A percentile compares a stretch with the other conserved stretches of the same genome.
Conservation (phyloP, 1,140 invertebrate species). For the Lamellibrachia luymesi region DNA sequence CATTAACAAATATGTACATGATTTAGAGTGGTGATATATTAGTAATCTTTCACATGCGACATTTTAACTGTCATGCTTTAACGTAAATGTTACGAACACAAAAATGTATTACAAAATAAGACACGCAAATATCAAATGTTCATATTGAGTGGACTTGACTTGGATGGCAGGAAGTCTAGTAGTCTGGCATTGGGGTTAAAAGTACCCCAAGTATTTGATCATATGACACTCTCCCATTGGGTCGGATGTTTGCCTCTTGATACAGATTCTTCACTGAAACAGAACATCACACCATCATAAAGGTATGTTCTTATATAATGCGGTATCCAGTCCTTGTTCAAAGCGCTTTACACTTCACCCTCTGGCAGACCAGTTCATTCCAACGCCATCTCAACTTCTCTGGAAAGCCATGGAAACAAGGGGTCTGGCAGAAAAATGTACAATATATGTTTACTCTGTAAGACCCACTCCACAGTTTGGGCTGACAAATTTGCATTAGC, state of each 20-base stretch:
- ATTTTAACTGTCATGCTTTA: background rate
- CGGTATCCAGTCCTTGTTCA: no score
- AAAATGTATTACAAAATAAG: background rate
- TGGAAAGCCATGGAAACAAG: no score
- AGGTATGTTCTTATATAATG: no score
- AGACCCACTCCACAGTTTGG: no score
- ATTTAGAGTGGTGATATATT: background rate
- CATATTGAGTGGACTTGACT: background rate
- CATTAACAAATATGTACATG: background rate
- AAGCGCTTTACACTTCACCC: no score
- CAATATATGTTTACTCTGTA: no score
- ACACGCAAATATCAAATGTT: background rate
- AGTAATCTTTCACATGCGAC: background rate
- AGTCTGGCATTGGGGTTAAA: constrained; percentile 90
- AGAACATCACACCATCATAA: constrained; percentile 22
- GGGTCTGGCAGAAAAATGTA: no score
- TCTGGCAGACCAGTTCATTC: no score
- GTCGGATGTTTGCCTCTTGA: constrained; percentile 83
- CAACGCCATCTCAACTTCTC: no score
- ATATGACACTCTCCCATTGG: constrained; percentile 80
- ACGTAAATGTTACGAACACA: background rate
- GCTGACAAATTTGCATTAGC: constrained; percentile 7
- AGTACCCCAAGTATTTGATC: constrained; percentile 92
- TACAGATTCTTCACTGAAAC: constrained; percentile 86
- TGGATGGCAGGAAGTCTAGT: constrained; percentile 62